Conservation (phyloP, 2,888 invertebrate genomes). For the Ophion ellenae region DNA sequence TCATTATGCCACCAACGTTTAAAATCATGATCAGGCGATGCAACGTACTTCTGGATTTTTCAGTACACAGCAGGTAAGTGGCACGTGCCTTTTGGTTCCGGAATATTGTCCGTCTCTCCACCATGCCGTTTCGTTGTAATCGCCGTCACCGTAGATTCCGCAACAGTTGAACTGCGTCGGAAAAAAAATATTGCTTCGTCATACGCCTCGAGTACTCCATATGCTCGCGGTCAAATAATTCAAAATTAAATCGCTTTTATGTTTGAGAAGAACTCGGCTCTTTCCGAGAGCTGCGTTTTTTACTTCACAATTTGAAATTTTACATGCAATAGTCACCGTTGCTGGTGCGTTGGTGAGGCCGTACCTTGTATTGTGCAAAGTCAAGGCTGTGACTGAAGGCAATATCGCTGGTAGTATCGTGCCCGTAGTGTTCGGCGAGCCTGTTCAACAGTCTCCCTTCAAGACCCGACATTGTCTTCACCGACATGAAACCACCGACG, state of each 20-base stretch:
- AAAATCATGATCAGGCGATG: neutral
- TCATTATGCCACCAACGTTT: neutral
- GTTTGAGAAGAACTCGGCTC: too few relatives aligned
- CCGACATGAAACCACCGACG: constrained; percentile 81
- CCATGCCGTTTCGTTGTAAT: constrained; percentile 83
- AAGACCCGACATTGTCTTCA: constrained; percentile 80
- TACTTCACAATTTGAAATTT: neutral
- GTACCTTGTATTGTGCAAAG: constrained; percentile 84
- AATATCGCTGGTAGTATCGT: constrained; percentile 78
- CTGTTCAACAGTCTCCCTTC: constrained; percentile 80
- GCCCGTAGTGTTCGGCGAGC: constrained; percentile 81
- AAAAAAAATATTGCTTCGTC: constrained; percentile 15
- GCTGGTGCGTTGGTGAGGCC: too few relatives aligned
- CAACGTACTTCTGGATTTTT: constrained; percentile 78
- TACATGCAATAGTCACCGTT: neutral
- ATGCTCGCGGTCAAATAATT: neutral
- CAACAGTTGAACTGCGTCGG: constrained; percentile 83
- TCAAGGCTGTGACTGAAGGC: constrained; percentile 84
- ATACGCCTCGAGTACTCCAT: neutral
- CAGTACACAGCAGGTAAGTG: constrained; percentile 81
- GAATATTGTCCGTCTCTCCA: constrained; percentile 80
- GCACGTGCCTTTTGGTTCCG: constrained; percentile 78
- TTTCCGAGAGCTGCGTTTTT: neutral
- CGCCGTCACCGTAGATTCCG: constrained; percentile 81
- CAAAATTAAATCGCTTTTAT: neutral